Evolutionary conservation across 2,797 vertebrate genomes (phyloP), one percentile per base, ranked within the genome.

Genomic region (Coregonus sp.): DNA sequence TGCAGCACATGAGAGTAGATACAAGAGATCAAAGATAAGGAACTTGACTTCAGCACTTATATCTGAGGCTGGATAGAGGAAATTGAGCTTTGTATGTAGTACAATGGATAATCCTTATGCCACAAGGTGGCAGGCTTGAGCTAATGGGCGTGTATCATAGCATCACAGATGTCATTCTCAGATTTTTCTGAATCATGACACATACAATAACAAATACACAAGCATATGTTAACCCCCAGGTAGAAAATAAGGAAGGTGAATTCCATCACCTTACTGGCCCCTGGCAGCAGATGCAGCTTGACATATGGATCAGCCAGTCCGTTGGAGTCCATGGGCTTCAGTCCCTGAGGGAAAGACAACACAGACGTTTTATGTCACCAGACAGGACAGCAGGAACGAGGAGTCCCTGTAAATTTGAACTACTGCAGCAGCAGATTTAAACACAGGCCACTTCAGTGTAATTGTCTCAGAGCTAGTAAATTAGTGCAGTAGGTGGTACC

Each of bases 321-420:
- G 0, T 99, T 99, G 18, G 98, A 98, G 86, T 99, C 98, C 98
- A 99, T 99, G 1, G 97, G 97, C 84, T 99, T 99, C 81, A 99
- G 92, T 70, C 98, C 97, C 98, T 99, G 76, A 33, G 76, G 77
- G 80, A 86, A 47, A 89, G 14, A 74, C 63, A 72, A 78, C 15
- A 40, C 68, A 29, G 11, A 47, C 25, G 16, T 9, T 47, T 18
- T 25, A 25, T 31, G 47, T 12, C 15, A 73, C 25, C 65, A 67
- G 47, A 4, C 47, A 25, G 51, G 71, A 76, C 50, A 65, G 52
- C 47, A 40, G 68, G 73, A 67, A 82, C 33, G 31, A 15, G 59
- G 16, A 63, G 40, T 50, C 37, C 1, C 56, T 54, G 2, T 56
- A 9, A 76, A 80, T 86, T 70, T 90, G 84, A 81, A 77, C 65